Evolutionary conservation across 2,888 invertebrate species (phyloP), one percentile per base, ranked within the genome.

Genomic region (Cremastinae sp.): DNA sequence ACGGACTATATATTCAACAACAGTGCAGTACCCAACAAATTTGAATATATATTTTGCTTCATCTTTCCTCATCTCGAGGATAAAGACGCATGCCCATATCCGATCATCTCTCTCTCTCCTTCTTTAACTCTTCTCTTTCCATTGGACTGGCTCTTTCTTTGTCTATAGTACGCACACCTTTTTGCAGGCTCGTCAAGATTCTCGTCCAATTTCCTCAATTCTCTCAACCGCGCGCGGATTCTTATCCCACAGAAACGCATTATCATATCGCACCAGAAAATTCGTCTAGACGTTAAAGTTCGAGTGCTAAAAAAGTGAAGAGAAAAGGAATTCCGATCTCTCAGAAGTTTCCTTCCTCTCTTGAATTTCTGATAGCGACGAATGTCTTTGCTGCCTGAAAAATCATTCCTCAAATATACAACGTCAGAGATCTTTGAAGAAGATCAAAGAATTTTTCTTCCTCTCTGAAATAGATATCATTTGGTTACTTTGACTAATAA

Each of bases 241-340:
- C n/a, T 58, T 22, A 47, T 59, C 69, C 59, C 53, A 18, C 49
- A 41, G 47, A 59, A 69, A 69, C 45, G 10, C 69, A 76, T 76
- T 76, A 76, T 76, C 58, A 64, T 73, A 59, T 69, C 69, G 35
- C 47, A 18, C 7, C 28, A n/a, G 28, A 47, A 76, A 73, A 76
- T 72, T 73, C 69, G 76, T 76, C 76, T 73, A 73, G 72, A 73
- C 73, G 72, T 43, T 59, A 22, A 12, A 39, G 68, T 58, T 65
- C 53, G 5, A 28, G 5, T 28, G 28, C 9, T 20, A 20, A 16
- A 45, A 41, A 64, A 49, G 45, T 43, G 10, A 55, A 58, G 37
- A 58, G 12, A 22, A 14, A 49, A 58, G 22, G 20, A 51, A 43
- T 51, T 43, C 37, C 18, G 14, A 62, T 51, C 55, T 55, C 47